Base-by-base conservation (phyloP, 2,888 invertebrate genomes). In the Pseudeuparius sepicola region DNA sequence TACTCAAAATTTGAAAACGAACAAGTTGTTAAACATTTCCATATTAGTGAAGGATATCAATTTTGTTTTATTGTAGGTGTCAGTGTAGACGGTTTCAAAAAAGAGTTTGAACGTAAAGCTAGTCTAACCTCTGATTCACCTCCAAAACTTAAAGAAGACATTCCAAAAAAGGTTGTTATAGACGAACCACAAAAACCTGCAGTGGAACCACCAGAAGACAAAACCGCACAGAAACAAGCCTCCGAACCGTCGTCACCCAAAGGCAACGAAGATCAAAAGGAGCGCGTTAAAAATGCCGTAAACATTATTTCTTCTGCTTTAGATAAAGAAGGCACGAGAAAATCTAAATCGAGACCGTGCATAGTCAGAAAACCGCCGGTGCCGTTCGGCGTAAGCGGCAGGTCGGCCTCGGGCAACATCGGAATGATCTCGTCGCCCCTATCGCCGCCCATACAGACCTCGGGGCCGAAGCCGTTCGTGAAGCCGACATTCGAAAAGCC, bases 41-140 rank as follows among this genome's bases (percentile, higher is more conserved):
- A n/a, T n/a, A n/a, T n/a, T n/a, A n/a, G n/a, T n/a, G n/a, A n/a
- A n/a, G n/a, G n/a, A n/a, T n/a, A n/a, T n/a, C n/a, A 16, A 4
- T 33, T 33, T 3, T 34, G 7, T 34, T 11, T 24, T 24, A 24
- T 40, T 36, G 11, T 34, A 28, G 51, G 72, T 11, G 84, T 86
- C 10, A 87, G 82, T 57, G 87, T 89, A 2, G 85, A 83, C 33
- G 87, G 82, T 54, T 87, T 83, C 48, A 88, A 87, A 49, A 81
- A 82, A 50, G 86, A 84, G 50, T 89, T 86, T 54, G 87, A 89
- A 59, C 69, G 83, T 34, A 78, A 82, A 59, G 81, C 82, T 1
- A 80, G 78, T 30, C 66, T 78, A 24, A 67, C 65, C 1, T 58
- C 62, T 17, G 52, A 58, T 2, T 52, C 59, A 2, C 56, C 60